Evolutionary conservation across 2,888 invertebrate genomes (phyloP), one percentile per base, ranked within the genome.

Genomic region (Polyommatus icarus): DNA sequence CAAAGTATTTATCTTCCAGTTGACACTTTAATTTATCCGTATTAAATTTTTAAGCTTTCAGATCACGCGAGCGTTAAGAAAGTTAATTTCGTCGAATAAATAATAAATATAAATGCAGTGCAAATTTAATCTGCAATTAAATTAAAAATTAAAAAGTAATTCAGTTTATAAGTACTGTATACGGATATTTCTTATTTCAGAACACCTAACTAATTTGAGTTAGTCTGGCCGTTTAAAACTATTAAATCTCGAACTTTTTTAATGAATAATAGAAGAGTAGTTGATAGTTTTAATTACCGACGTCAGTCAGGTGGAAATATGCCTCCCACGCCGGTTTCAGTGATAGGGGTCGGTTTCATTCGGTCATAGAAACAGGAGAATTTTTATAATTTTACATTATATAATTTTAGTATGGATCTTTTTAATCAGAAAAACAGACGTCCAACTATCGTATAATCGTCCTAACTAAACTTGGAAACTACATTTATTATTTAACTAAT

Each of bases 1-100:
- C 61, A 67, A 67, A 32, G 67, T 67, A 32, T 67, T 67, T 67
- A 67, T 67, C 67, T 67, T 67, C 67, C 67, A 67, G 67, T 72
- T 72, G 72, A 72, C 40, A 72, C 72, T 72, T 72, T 72, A 72
- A 36, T 72, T 72, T 72, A 72, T 72, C 20, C n/a, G 67, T 67
- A 67, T 67, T 15, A 67, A 67, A 67, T 67, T 67, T 67, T 67
- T 67, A 67, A 67, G 67, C 67, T 67, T 67, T 67, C 67, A 18
- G 67, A 67, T 67, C 29, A 67, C 67, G 67, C 67, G 29, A 67
- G 67, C 20, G 20, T 67, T 67, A 32, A 67, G 29, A 67, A 67
- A 67, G 29, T 67, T 67, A 32, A 67, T 67, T 67, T 29, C 29
- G 67, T 32, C 7, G 67, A 12, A 29, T 67, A 67, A 67, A 67